Evolutionary conservation across 2,797 vertebrate species (phyloP), one percentile per base, ranked within the genome.

Genomic region (Molossus alvarezi): DNA sequence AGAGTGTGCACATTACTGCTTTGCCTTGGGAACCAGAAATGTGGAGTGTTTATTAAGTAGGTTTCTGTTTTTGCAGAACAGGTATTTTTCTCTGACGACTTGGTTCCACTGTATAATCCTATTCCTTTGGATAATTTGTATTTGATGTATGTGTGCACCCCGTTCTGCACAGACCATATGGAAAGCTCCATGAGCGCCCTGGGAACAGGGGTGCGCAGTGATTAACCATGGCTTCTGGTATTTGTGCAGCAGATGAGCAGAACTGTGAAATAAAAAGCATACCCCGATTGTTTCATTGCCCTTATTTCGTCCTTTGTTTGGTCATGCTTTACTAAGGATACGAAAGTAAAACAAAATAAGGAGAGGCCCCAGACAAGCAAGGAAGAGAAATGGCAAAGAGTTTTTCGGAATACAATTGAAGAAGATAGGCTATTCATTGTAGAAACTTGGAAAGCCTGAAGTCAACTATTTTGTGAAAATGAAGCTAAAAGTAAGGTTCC

Each of bases 231-330:
- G 91, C 95, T 97, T 98, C 96, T 96, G 98, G 97, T 98, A 97
- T 98, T 98, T 97, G 98, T 97, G 97, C 95, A 85, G 95, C 97
- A 97, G 96, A 98, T 97, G 97, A 98, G 97, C 98, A 97, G 98
- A 95, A 69, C 97, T 97, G 93, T 90, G 97, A 98, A 98, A 98
- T 97, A 97, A 98, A 98, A 98, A 95, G 87, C 97, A 97, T 93
- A 91, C 72, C 71, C 48, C 83, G 95, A 98, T 98, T 96, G 97
- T 97, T 98, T 97, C 83, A 53, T 15, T 91, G 98, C 95, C 98
- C 98, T 98, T 98, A 96, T 92, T 93, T 93, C 96, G 98, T 98
- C 98, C 98, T 98, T 98, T 97, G 93, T 97, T 98, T 97, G 92
- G 94, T 57, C 97, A 90, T 96, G 85, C 97, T 97, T 85, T 82